phyloP scores from a whole-genome alignment of 2,797 vertebrate genomes.

The Microhierax caerulescens region DNA sequence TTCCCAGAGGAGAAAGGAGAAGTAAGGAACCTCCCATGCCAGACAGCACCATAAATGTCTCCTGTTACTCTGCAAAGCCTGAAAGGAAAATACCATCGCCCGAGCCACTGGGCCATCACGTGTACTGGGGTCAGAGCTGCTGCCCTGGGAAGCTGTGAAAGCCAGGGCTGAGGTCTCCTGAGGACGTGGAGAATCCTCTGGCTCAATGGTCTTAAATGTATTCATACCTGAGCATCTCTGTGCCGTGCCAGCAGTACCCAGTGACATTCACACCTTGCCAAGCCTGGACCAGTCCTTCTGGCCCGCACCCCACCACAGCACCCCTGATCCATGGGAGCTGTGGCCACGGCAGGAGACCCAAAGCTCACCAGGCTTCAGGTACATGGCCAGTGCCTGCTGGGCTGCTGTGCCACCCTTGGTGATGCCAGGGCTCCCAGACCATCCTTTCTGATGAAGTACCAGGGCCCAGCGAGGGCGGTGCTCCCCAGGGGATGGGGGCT shows the following conservation, averaged over 20 bases:
- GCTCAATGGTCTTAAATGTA: not conserved
- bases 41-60: not conserved
- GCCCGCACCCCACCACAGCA: not conserved
- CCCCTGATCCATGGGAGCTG: not conserved
- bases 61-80: not conserved
- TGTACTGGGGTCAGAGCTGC: not conserved
- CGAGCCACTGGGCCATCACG: not conserved
- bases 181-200: not conserved
- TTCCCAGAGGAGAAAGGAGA: conserved; percentile 32
- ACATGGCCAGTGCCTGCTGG: not conserved
- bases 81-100: not conserved
- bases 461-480: rapidly evolving
- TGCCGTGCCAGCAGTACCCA: not conserved
- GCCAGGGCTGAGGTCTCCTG: not conserved
- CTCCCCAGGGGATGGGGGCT: not conserved
- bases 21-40: not conserved
- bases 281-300: not conserved
- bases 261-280: not conserved
- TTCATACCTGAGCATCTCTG: not conserved
- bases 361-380: not conserved
- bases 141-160: not conserved
- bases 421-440: not conserved
- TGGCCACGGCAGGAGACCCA: not conserved
- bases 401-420: not conserved
- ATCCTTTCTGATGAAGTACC: not conserved